Conservation (phyloP, 2,888 invertebrate species). For the Tryphoninae sp. region DNA sequence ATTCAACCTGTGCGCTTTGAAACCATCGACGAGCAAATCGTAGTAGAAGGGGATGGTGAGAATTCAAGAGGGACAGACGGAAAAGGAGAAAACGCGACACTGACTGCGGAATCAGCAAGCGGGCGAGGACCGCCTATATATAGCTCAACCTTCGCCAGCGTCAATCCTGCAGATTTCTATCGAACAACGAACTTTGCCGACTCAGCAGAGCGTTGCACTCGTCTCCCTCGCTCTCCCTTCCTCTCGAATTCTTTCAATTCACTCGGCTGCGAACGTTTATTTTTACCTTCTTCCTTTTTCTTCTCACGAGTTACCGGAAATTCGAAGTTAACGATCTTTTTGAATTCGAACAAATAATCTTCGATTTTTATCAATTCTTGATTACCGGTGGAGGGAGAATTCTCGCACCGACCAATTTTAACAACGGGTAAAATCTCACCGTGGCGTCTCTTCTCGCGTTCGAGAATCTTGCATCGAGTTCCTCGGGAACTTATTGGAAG, state of each 20-base stretch:
- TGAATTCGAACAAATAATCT: neutral
- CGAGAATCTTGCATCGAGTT: constrained; percentile 4
- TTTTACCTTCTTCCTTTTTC: neutral
- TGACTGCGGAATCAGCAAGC: constrained; percentile 62
- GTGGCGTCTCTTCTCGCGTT: neutral
- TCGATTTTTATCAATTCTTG: neutral
- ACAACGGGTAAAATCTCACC: neutral
- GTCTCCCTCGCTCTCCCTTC: neutral
- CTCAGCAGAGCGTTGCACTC: constrained; percentile 43
- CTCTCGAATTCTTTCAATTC: neutral
- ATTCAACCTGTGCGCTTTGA: constrained; percentile 3
- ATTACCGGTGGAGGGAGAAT: neutral
- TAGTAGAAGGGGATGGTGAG: constrained; percentile 39
- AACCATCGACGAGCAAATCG: neutral
- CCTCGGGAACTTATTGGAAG: constrained; percentile 28
- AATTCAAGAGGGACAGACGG: constrained; percentile 57
- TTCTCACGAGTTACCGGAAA: neutral
- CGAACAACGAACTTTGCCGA: constrained; percentile 49
- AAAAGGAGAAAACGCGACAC: constrained; percentile 40
- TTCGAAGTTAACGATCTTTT: constrained; percentile 9
- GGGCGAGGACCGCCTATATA: constrained; percentile 65
- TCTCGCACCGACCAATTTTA: neutral
- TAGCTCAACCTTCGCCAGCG: constrained; percentile 50
- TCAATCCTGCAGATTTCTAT: constrained; percentile 62
- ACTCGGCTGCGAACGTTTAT: constrained; percentile 8